phyloP scores from a whole-genome alignment of 1,140 invertebrate species.

The Orchestia grillus region DNA sequence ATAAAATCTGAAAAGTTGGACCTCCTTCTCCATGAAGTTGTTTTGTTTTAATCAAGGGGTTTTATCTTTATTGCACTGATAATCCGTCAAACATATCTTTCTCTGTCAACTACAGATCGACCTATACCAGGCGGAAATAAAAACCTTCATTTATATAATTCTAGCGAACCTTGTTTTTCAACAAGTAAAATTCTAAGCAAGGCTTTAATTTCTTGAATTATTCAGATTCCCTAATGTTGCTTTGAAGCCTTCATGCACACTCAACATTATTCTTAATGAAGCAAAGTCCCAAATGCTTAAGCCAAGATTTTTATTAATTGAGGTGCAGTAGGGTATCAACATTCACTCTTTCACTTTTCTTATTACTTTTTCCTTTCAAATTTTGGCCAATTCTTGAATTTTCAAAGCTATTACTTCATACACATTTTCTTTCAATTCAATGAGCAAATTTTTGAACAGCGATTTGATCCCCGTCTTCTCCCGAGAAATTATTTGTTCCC shows the following conservation, averaged over 20 bases:
- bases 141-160: too few species aligned
- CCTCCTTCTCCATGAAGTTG: too few species aligned
- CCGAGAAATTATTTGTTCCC: not conserved
- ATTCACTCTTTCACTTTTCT: not conserved
- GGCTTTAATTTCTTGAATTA: not conserved
- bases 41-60: too few species aligned
- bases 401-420: not conserved
- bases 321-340: not conserved
- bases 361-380: not conserved
- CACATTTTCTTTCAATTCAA: not conserved
- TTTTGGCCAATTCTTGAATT: conserved; percentile 18
- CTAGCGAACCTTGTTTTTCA: not conserved
- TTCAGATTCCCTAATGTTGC: not conserved
- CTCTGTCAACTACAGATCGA: too few species aligned
- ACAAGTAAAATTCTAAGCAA: not conserved
- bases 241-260: not conserved
- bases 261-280: not conserved
- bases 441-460: not conserved
- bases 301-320: not conserved
- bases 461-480: not conserved
- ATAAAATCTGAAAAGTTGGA: too few species aligned
- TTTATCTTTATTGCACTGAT: too few species aligned
- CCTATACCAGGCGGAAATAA: too few species aligned
- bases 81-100: too few species aligned
- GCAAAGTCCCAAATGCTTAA: not conserved